phyloP scores from a whole-genome alignment of 2,113 vertebrate genomes.

The Anarrhichthys ocellatus region DNA sequence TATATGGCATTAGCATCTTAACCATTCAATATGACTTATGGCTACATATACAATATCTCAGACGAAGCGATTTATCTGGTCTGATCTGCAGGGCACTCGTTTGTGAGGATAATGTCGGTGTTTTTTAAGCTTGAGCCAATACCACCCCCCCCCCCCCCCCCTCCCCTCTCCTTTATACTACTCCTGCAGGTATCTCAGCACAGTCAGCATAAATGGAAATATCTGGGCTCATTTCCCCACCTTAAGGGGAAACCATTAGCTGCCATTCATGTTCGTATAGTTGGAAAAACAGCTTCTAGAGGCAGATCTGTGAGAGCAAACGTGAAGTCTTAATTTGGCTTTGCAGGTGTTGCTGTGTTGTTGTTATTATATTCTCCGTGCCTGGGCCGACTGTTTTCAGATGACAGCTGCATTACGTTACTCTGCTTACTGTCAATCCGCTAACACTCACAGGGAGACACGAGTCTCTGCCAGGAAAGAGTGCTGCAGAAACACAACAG shows the following conservation, averaged over 20 bases:
- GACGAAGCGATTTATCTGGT: slow-evolving; percentile 35
- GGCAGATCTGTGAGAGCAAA: slow-evolving; percentile 35
- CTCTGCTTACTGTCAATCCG: slow-evolving; percentile 59
- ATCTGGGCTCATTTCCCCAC: slow-evolving; percentile 40
- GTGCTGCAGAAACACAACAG: slow-evolving; percentile 23
- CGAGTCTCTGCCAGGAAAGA: slow-evolving; percentile 45
- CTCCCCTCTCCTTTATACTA: slow-evolving; percentile 1
- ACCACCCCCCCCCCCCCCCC: not conserved
- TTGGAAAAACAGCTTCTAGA: slow-evolving; percentile 36
- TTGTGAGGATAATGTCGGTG: slow-evolving; percentile 18
- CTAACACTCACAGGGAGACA: slow-evolving; percentile 47
- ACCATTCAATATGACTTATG: slow-evolving; percentile 11
- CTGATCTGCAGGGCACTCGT: slow-evolving; percentile 36
- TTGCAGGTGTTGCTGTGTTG: slow-evolving; percentile 11
- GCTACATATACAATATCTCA: slow-evolving; percentile 11
- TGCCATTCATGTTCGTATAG: slow-evolving; percentile 34
- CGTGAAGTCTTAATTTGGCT: slow-evolving; percentile 48
- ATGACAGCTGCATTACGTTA: slow-evolving; percentile 37
- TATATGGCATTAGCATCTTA: not conserved
- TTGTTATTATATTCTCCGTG: slow-evolving; percentile 38
- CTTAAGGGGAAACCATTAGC: slow-evolving; percentile 52
- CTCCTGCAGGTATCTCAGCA: slow-evolving; percentile 32
- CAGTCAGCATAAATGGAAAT: slow-evolving; percentile 35
- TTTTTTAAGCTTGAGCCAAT: slow-evolving; percentile 30
- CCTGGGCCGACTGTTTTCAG: slow-evolving; percentile 18